Evolutionary conservation across 2,797 vertebrate species (phyloP), one percentile per base, ranked within the genome.

Genomic region (Muscicapa striata): DNA sequence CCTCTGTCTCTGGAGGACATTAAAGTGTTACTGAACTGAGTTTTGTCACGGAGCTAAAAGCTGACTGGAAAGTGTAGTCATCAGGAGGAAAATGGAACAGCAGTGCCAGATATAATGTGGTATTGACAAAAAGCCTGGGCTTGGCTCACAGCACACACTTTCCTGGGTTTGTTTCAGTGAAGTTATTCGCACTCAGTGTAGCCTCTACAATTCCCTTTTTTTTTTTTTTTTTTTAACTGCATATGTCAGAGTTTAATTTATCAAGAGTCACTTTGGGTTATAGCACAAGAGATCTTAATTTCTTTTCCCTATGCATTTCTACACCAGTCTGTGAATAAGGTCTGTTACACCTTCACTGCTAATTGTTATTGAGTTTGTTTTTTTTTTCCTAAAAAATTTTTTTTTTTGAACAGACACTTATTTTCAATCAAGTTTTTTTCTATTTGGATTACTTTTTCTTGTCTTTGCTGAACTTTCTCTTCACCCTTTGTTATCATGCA

Each of bases 401-500:
- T 87, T 87, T 90, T 90, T 52, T 52, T 58, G 18, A 43, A 29
- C 49, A 11, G 19, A 7, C 54, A 46, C 89, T 96, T 95, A 82
- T 85, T 96, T 95, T 91, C 43, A 66, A 8, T 80, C 15, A 38
- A 30, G 84, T 73, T 77, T 15, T 15, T 87, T 87, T 90, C 46
- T 77, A 20, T 67, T 78, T 52, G 59, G 18, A 67, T 79, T 24
- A 9, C 45, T 89, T 95, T 93, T 74, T 22, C 59, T 92, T 93
- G 57, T 57, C 24, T 95, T 27, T 87, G 41, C 13, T 87, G 73
- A 86, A 81, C 51, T 72, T 93, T 87, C 51, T 87, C 40, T 89
- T 96, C 69, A 79, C 83, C 34, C 89, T 87, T 90, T 73, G 38
- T 79, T 87, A 55, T 91, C 62, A 77, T 45, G 30, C 84, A 88